Evolutionary conservation across 1,140 invertebrate species (phyloP), one percentile per base, ranked within the genome.

Genomic region (Pseudomyrmex sp.): DNA sequence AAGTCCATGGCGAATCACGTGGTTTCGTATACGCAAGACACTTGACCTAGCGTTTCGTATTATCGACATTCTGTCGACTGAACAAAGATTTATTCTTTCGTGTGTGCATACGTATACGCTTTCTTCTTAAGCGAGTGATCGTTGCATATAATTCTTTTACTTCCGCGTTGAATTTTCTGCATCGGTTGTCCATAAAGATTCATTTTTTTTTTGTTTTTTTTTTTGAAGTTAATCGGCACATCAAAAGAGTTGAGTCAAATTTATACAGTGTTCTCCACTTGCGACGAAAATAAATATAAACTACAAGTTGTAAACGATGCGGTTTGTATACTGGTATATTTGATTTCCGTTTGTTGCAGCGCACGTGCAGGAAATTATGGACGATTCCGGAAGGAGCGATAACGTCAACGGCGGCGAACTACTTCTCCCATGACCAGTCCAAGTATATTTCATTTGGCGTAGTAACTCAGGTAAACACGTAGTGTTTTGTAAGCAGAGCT

Each of bases 321-420:
- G 35, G 35, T 35, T 35, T 35, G 0, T 35, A 35, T 35, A 35
- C 35, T 35, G 5, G 0, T 35, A 35, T 35, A 35, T 35, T 35
- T 7, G 35, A 56, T 12, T 63, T 48, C 12, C 52, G 48, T 77
- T 82, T 61, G 10, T 76, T 76, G 13, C 79, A 89, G 88, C 80
- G 52, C n/a, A 70, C 86, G 15, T 83, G 73, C 59, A 66, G 44
- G 18, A 75, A 86, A 70, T 65, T 88, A 84, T 89, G 88, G 88
- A 87, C 70, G 8, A 72, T 86, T 26, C 65, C 61, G 58, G 76
- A 84, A 52, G 48, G 66, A 54, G 59, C 80, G n/a, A 79, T 79
- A 2, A 52, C 83, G 13, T 75, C 74, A 10, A 63, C 65, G n/a
- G 13, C 54, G 58, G 77, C 61, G 59, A 89, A 84, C 23, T 76